phyloP scores from a whole-genome alignment of 2,113 vertebrate species.

The Climacteris rufus region DNA sequence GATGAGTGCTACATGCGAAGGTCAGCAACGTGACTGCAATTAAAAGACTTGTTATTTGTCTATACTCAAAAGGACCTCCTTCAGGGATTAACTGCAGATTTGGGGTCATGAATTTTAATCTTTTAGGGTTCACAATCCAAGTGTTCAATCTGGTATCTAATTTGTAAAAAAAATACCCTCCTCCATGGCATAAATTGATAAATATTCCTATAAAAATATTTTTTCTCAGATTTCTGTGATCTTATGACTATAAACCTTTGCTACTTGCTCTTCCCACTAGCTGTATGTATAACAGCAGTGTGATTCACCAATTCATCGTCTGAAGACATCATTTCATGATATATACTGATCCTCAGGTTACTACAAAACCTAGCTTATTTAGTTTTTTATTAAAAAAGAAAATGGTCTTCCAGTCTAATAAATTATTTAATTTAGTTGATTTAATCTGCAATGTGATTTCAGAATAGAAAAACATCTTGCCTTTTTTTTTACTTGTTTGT shows the following conservation, averaged over 20 bases:
- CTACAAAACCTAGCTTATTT: not conserved
- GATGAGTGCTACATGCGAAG: not conserved
- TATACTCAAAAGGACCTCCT: not conserved
- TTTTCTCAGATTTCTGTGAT: not conserved
- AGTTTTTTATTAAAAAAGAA: no score
- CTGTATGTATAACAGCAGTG: constrained; percentile 20
- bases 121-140: not conserved
- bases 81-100: not conserved
- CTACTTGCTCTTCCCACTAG: constrained; percentile 32
- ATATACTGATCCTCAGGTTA: not conserved
- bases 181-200: not conserved
- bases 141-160: not conserved
- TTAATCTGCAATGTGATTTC: not conserved
- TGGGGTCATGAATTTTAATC: not conserved
- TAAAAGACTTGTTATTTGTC: not conserved
- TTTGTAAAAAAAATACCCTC: not conserved
- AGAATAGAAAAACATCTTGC: not conserved
- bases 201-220: not conserved
- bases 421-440: not conserved
- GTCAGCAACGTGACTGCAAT: not conserved
- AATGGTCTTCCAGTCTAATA: not conserved
- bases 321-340: not conserved
- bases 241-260: not conserved
- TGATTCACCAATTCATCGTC: constrained; percentile 12
- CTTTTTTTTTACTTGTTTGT: not conserved